Percentiles rank a stretch among this genome's conserved stretches.
Evolutionary conservation across 1,140 invertebrate genomes (phyloP).

Genomic region (Drosophila nigromelanica): DNA sequence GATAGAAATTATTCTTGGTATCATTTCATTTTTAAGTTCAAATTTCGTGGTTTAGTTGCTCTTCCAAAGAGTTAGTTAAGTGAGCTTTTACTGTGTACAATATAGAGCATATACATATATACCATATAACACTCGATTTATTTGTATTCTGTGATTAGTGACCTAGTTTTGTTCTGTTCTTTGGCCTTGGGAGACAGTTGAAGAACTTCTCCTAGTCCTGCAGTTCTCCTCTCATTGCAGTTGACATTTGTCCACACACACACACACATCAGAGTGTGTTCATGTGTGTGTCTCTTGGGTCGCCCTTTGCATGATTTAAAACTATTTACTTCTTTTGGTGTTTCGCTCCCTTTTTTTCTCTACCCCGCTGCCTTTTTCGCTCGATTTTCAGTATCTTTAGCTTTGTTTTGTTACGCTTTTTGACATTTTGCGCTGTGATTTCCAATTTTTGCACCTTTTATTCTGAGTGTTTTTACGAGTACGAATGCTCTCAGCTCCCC

Average conservation of each 20-base stretch:
- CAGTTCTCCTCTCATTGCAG: slow-evolving; percentile 47
- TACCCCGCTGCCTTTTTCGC: background rate
- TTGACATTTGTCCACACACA: slow-evolving; percentile 54
- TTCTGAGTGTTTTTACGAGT: slow-evolving; percentile 45
- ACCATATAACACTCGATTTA: slow-evolving; percentile 17
- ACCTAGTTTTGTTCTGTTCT: slow-evolving; percentile 39
- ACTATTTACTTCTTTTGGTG: slow-evolving; percentile 48
- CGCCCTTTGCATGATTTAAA: slow-evolving; percentile 49
- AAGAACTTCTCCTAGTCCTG: slow-evolving; percentile 34
- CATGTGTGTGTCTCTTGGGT: slow-evolving; percentile 18
- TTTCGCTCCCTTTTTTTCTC: background rate
- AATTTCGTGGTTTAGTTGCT: no score
- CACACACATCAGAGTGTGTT: slow-evolving; percentile 7
- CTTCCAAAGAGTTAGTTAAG: no score
- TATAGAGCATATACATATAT: slow-evolving; percentile 4
- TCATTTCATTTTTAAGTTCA: no score
- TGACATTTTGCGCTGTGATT: slow-evolving; percentile 49
- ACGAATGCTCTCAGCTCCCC: slow-evolving; percentile 13
- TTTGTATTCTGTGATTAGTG: slow-evolving; percentile 32
- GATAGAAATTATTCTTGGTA: no score
- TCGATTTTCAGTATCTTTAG: slow-evolving; percentile 4
- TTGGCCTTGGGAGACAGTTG: slow-evolving; percentile 39
- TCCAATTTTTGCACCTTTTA: slow-evolving; percentile 47
- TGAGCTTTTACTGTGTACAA: background rate
- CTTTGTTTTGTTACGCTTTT: slow-evolving; percentile 39